phyloP scores from a whole-genome alignment of 2,888 invertebrate genomes.

The Pseudoips prasinana region DNA sequence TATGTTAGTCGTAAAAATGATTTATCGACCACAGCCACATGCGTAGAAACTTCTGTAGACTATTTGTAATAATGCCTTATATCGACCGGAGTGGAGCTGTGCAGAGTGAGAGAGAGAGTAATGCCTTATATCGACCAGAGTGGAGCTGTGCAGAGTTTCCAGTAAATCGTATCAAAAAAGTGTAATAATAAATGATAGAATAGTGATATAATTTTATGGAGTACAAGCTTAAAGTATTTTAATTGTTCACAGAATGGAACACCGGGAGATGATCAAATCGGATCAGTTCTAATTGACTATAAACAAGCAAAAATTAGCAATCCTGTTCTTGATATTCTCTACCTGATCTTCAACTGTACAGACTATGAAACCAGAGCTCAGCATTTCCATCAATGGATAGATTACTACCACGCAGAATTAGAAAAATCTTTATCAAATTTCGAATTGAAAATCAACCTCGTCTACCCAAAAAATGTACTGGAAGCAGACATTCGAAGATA shows the following conservation, averaged over 20 bases:
- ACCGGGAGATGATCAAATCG: slow-evolving; percentile 13
- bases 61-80: too few relatives aligned
- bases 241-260: slow-evolving; percentile 30
- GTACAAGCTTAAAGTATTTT: too few relatives aligned
- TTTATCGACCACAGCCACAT: too few relatives aligned
- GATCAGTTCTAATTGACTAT: slow-evolving; percentile 47
- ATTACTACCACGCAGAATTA: slow-evolving; percentile 36
- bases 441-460: slow-evolving; percentile 25
- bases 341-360: slow-evolving; percentile 39
- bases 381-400: slow-evolving; percentile 40
- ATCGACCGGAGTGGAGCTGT: too few relatives aligned
- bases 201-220: too few relatives aligned
- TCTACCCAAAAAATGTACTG: slow-evolving; percentile 34
- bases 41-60: too few relatives aligned
- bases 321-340: slow-evolving; percentile 41
- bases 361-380: slow-evolving; percentile 34
- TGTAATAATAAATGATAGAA: too few relatives aligned
- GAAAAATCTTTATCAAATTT: slow-evolving; percentile 30
- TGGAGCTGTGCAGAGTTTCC: too few relatives aligned
- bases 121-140: too few relatives aligned
- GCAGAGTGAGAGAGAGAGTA: too few relatives aligned
- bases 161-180: too few relatives aligned
- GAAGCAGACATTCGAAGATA: slow-evolving; percentile 37
- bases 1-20: too few relatives aligned
- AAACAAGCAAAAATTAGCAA: slow-evolving; percentile 33